A percentile compares a stretch with the other conserved stretches of the same genome.
phyloP scores from a whole-genome alignment of 2,797 vertebrate genomes.

The Sebastes kiyomatsui region DNA sequence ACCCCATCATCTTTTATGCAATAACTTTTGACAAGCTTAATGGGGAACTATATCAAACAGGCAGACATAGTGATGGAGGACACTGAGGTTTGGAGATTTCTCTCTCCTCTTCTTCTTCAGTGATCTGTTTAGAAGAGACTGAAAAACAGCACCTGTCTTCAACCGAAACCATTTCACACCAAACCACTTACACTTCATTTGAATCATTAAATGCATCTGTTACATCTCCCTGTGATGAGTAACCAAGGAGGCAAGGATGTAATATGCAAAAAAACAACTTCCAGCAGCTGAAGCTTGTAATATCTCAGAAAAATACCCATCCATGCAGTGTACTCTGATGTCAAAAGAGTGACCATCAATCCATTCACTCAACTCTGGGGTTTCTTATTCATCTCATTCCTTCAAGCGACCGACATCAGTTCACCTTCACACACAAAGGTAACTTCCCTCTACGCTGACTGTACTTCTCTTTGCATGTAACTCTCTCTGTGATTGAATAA shows the following conservation, averaged over 20 bases:
- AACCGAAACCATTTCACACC: background rate
- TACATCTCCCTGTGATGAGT: background rate
- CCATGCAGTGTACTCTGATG: background rate
- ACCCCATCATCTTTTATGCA: constrained; percentile 35
- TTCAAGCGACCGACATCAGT: background rate
- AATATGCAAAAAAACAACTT: background rate
- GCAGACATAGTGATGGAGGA: background rate
- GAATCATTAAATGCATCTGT: background rate
- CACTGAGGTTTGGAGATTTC: background rate
- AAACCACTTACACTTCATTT: background rate
- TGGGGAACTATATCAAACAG: constrained; percentile 7
- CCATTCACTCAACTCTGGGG: no score
- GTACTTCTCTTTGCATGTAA: no score
- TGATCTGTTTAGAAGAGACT: background rate
- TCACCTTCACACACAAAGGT: background rate
- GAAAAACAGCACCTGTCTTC: background rate
- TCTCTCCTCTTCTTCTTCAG: background rate
- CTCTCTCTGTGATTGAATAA: no score
- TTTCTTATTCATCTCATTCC: background rate
- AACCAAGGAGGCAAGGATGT: background rate
- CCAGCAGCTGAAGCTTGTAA: background rate
- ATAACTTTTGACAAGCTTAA: constrained; percentile 29
- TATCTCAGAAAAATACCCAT: background rate
- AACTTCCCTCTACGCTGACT: background rate
- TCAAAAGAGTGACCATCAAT: background rate